Base-by-base conservation (phyloP, 2,797 vertebrate species). In the Phrynocephalus guinanensis region DNA sequence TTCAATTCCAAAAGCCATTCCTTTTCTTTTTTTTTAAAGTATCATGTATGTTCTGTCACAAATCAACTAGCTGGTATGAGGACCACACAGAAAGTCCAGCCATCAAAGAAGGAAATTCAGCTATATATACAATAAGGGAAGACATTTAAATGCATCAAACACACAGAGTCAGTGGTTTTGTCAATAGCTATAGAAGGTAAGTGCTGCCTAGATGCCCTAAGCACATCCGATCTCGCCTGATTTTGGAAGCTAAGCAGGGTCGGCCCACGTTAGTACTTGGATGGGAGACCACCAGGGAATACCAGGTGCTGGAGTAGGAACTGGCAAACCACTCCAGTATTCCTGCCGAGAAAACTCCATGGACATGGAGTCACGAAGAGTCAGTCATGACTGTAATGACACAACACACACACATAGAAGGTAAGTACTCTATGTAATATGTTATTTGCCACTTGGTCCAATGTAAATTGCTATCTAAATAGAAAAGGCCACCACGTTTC, bases 71-170 rank as follows among this genome's bases (percentile, higher is more conserved):
- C 85, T 48, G 24, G 90, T 85, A 89, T 77, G 94, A 95, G 86
- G 94, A 92, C 92, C 93, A 95, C 94, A 90, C 92, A 95, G 71
- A 71, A 77, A 90, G 90, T 28, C 70, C 63, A 87, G 52, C 60
- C 3, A 0, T 76, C 52, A 4, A 0, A 82, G 0, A 0, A 82
- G 90, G 90, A 79, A 82, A 0, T 1, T 85, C 2, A 80, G 91
- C 91, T 91, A 18, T 93, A 86, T 79, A 79, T 0, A 1, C 28
- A 75, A 56, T 91, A 87, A 92, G 91, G 93, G 92, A 89, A 94
- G 94, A 87, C 66, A 92, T 86, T 70, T 90, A 22, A 79, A 91
- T 30, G 28, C 50, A 79, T 79, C 78, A 33, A 79, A 5, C 30
- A 73, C 30, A 38, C 72, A 76, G 30, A n/a, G 30, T 73, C 82